Conservation (phyloP, 2,888 invertebrate species). For the Melinaea menophilus region DNA sequence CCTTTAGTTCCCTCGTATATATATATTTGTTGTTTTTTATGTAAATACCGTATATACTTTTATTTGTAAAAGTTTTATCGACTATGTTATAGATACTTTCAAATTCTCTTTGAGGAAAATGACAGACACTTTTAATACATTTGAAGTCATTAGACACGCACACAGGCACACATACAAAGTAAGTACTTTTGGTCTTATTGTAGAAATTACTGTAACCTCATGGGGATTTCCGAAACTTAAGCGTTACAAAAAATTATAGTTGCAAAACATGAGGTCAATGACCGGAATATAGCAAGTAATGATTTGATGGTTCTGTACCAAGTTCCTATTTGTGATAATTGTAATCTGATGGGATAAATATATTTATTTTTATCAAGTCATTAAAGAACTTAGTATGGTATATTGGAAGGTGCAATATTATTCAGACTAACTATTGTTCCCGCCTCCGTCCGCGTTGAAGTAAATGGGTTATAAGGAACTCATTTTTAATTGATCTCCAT, state of each 20-base stretch:
- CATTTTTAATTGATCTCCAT: no score
- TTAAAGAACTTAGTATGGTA: no score
- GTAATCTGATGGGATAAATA: background rate
- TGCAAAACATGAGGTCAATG: conserved; percentile 50
- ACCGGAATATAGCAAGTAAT: conserved; percentile 29
- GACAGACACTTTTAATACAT: background rate
- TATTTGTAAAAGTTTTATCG: no score
- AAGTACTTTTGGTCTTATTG: conserved; percentile 24
- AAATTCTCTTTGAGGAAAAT: conserved; percentile 1
- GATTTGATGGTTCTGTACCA: conserved; percentile 22
- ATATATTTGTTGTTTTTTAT: no score
- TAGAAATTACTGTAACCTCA: conserved; percentile 39
- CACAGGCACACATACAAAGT: background rate
- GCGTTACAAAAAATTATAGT: conserved; percentile 48
- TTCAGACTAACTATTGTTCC: no score
- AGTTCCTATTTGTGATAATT: conserved; percentile 24
- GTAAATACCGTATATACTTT: no score
- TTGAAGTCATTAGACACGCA: conserved; percentile 3
- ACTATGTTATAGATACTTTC: no score
- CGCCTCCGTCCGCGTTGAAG: no score
- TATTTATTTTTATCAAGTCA: background rate
- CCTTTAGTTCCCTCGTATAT: no score
- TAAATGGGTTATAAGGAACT: no score
- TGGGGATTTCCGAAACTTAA: conserved; percentile 54
- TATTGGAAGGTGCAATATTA: no score